Evolutionary conservation across 2,888 invertebrate genomes (phyloP).

Genomic region (Sarcophaga subvicina): DNA sequence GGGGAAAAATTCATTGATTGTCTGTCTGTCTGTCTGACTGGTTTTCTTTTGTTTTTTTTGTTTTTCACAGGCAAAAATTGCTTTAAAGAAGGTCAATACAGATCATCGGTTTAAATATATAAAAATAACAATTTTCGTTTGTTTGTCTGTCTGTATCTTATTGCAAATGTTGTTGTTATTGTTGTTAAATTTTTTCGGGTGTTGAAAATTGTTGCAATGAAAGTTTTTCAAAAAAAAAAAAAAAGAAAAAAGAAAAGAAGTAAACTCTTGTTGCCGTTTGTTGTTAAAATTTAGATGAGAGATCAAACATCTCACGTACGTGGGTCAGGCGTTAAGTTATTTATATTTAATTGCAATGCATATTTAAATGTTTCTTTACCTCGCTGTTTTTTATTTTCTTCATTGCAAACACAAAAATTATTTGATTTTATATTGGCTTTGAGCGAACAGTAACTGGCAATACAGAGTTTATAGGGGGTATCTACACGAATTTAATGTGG

Average conservation of each 20-base stretch:
- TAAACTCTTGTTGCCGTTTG: neutral
- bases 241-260: neutral
- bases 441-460: too few species aligned
- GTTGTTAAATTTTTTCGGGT: conserved; percentile 57
- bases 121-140: conserved; percentile 58
- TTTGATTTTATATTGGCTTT: too few species aligned
- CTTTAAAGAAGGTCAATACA: conserved; percentile 70
- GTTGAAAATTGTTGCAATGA: conserved; percentile 70
- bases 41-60: conserved; percentile 28
- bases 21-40: neutral
- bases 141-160: conserved; percentile 4
- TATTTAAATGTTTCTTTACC: too few species aligned
- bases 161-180: conserved; percentile 15
- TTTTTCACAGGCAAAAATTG: conserved; percentile 61
- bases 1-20: conserved; percentile 5
- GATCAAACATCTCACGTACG: conserved; percentile 54
- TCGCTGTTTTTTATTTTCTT: neutral
- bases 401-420: too few species aligned
- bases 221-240: conserved; percentile 60
- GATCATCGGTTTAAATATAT: conserved; percentile 63
- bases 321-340: conserved; percentile 42
- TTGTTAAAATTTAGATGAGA: conserved; percentile 58
- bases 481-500: too few species aligned
- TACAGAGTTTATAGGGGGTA: too few species aligned
- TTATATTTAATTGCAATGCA: conserved; percentile 6